Evolutionary conservation across 2,113 vertebrate species (phyloP), one percentile per base, ranked within the genome.

Genomic region (Verasper variegatus): DNA sequence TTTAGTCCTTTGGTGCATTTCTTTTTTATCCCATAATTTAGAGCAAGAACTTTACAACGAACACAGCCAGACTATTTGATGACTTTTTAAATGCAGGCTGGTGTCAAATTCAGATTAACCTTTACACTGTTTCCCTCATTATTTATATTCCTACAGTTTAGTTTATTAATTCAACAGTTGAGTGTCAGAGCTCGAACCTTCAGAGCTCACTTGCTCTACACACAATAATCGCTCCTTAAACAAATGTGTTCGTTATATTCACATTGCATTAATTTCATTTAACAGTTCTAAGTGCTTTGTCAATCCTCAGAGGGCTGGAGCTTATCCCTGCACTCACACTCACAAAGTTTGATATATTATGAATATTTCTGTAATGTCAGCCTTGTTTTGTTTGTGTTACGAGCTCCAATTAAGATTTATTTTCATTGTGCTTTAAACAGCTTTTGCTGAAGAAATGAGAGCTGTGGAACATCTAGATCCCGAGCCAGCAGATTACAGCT

Each of bases 401-500:
- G 13, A 10, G n/a, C 23, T 68, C 49, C 31, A 69, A 15, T 71
- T 66, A 58, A 62, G 18, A 66, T 70, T 59, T 2, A 13, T 56
- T 62, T 31, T 35, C 59, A 3, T 14, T 8, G 9, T 20, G 35
- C 11, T 13, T 52, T 23, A n/a, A 27, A 24, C 3, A 0, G 23
- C 12, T 40, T 37, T 23, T 21, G 5, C 6, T 0, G 8, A 52
- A 68, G n/a, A n/a, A 76, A 21, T n/a, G 23, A 37, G 6, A 31
- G 3, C 37, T 49, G 21, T 56, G 55, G 23, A 74, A 72, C 12
- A 61, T 79, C 26, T n/a, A 20, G 18, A 7, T 64, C 40, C 58
- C n/a, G 42, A 82, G 73, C 64, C 76, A 47, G 68, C 73, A 83
- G 54, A 82, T 76, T 68, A 74, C 60, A 74, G 68, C 76, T 74